These are phyloP conservation scores for Virgularia gustaviana DNA, from an alignment of 92 coral and sea anemone species.

Conservation along the genomic window DNA sequence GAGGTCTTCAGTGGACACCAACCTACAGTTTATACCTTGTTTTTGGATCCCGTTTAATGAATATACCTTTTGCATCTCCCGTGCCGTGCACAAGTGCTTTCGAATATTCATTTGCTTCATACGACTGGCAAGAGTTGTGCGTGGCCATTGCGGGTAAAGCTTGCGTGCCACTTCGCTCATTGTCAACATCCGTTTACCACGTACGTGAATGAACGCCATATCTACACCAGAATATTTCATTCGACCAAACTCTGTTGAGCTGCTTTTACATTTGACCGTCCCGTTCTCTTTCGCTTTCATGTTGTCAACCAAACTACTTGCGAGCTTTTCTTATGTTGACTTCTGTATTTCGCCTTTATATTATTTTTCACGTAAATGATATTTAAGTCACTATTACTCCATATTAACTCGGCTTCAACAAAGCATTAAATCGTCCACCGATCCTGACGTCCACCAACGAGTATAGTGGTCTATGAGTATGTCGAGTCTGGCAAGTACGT, in stretches of 20 bases:
- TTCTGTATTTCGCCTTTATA: too few species aligned
- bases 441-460: too few species aligned
- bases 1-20: constrained; percentile 31
- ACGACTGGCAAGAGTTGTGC: constrained; percentile 15
- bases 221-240: constrained; percentile 17
- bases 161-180: constrained; percentile 41
- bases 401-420: too few species aligned
- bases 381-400: too few species aligned
- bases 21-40: constrained; percentile 25
- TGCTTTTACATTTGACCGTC: too few species aligned
- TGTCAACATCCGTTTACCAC: constrained; percentile 38
- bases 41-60: constrained; percentile 27
- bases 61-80: constrained; percentile 28
- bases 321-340: too few species aligned
- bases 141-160: constrained; percentile 32
- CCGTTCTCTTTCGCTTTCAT: too few species aligned
- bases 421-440: too few species aligned
- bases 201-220: constrained; percentile 32
- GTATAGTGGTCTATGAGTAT: too few species aligned
- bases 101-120: constrained; percentile 20
- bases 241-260: constrained; percentile 25
- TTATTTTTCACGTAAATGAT: too few species aligned
- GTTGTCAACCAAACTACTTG: too few species aligned
- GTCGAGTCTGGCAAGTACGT: too few species aligned
- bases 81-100: constrained; percentile 23